phyloP scores from a whole-genome alignment of 2,113 vertebrate genomes.

The Xenotilapia caudafasciata region DNA sequence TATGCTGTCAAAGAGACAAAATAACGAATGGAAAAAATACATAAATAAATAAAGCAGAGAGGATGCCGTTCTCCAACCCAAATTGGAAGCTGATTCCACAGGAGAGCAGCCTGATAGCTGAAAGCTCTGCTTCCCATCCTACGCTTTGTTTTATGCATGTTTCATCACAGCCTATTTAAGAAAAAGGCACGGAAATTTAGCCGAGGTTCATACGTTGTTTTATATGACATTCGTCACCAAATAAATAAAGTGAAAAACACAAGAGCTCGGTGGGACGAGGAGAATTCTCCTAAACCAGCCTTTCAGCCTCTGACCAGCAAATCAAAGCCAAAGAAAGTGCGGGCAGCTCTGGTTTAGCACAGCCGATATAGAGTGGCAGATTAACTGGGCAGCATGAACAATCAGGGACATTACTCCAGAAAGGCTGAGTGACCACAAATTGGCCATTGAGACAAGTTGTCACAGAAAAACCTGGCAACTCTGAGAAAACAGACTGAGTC shows the following conservation, averaged over 20 bases:
- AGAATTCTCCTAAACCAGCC: background rate
- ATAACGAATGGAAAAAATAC: background rate
- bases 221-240: background rate
- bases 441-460: background rate
- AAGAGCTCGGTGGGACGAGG: background rate
- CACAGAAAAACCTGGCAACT: constrained; percentile 7
- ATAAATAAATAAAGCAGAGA: background rate
- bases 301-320: background rate
- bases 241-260: background rate
- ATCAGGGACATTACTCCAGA: background rate
- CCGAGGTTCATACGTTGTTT: background rate
- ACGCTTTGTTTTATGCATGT: background rate
- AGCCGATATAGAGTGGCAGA: background rate
- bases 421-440: constrained; percentile 4
- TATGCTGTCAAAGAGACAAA: background rate
- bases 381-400: background rate
- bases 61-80: background rate
- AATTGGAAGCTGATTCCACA: background rate
- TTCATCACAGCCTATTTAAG: background rate
- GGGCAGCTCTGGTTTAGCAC: background rate
- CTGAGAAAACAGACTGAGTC: background rate
- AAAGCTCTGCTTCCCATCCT: background rate
- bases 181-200: background rate
- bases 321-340: background rate
- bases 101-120: background rate